Base-by-base conservation (phyloP, 2,888 invertebrate species). In the Drosophila testacea region DNA sequence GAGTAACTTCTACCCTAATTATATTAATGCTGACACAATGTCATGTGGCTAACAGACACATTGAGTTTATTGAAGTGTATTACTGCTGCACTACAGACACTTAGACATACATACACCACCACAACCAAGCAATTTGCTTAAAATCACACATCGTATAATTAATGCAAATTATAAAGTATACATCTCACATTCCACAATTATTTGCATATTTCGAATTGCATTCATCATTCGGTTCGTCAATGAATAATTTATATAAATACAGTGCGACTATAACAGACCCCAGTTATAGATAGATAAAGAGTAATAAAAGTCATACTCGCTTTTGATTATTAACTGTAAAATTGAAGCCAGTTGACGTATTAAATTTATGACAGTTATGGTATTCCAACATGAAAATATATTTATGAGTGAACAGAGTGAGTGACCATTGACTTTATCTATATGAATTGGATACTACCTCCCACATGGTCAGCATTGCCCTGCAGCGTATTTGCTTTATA, bases 121-220 rank as follows among this genome's bases (percentile, higher is more conserved):
- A 22, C n/a, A 36, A 1, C 30, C 6, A n/a, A 9, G 7, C 11
- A 5, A 47, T 51, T 22, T 34, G 11, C 6, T 5, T 6, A 22
- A 10, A 27, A 10, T 7, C 47, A 44, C 16, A 27, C 2, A n/a
- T 10, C 48, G 22, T 27, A 47, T 73, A 42, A 56, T 55, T 38
- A 38, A 51, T 73, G 36, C 57, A 54, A 48, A 60, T 60, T 66
- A 39, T 77, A 48, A 67, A 64, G 59, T 67, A 73, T 62, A 69
- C 74, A 52, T 59, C 59, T 30, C 22, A 30, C 65, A 59, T 44
- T 52, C 39, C 52, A 28, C n/a, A 55, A 27, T 6, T 16, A 65
- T 38, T 65, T 52, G 55, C 16, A 57, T 57, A 41, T 34, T 51
- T 22, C 30, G 56, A 47, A 51, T 46, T 41, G 36, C 13, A n/a